A percentile compares a stretch with the other conserved stretches of the same genome.
These are phyloP conservation scores for Platycheirus rosarum DNA, from an alignment of 2,888 invertebrate species.

Conservation along the genomic window DNA sequence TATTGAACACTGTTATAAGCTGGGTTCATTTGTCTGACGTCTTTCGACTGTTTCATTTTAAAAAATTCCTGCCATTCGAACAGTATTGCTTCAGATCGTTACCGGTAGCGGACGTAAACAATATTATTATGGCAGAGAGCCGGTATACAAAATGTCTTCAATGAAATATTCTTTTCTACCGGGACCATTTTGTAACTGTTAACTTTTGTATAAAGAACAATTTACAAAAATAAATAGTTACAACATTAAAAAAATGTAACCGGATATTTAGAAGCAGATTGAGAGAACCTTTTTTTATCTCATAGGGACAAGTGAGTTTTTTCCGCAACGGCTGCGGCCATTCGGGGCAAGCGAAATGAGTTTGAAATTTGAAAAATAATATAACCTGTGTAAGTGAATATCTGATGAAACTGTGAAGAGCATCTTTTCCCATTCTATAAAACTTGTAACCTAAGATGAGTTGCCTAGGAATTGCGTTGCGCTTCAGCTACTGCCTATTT, in stretches of 20 bases:
- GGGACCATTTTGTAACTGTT: slow-evolving; percentile 30
- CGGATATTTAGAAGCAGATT: slow-evolving; percentile 36
- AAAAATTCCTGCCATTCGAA: slow-evolving; percentile 46
- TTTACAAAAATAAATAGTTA: slow-evolving; percentile 53
- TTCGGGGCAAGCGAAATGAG: slow-evolving; percentile 38
- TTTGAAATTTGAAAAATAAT: slow-evolving; percentile 67
- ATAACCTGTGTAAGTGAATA: slow-evolving; percentile 52
- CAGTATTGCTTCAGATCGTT: slow-evolving; percentile 61
- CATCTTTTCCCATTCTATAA: slow-evolving; percentile 38
- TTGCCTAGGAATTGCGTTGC: slow-evolving; percentile 67
- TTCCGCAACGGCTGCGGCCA: slow-evolving; percentile 44
- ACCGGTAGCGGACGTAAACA: slow-evolving; percentile 48
- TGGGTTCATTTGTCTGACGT: slow-evolving; percentile 40
- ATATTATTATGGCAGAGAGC: no score
- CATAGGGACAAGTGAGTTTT: neutral
- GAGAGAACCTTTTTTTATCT: slow-evolving; percentile 4
- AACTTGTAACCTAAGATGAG: slow-evolving; percentile 65
- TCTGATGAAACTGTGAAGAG: slow-evolving; percentile 49
- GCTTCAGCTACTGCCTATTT: slow-evolving; percentile 60
- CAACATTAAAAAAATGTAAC: slow-evolving; percentile 47
- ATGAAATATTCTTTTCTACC: neutral
- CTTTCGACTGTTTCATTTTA: slow-evolving; percentile 48
- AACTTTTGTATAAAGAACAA: slow-evolving; percentile 28
- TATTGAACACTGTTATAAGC: slow-evolving; percentile 36
- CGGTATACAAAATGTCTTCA: slow-evolving; percentile 2